Percentiles rank a stretch among this genome's conserved stretches.
These are phyloP conservation scores for Eutolmus rufibarbis DNA, from an alignment of 2,888 invertebrate species.

Conservation along the genomic window DNA sequence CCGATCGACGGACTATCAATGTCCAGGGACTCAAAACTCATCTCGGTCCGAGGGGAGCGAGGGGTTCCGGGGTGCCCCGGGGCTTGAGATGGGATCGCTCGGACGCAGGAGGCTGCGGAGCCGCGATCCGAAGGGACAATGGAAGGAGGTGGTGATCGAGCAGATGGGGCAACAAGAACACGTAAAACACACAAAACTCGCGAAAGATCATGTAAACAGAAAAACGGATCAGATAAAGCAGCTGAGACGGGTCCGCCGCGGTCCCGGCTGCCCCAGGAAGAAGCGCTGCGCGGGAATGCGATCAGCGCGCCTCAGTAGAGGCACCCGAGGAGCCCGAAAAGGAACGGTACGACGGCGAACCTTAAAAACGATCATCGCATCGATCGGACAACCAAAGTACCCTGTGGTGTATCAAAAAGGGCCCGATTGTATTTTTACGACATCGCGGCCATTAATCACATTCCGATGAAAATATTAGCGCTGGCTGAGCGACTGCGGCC, in stretches of 20 bases:
- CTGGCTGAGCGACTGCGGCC: slow-evolving; percentile 20
- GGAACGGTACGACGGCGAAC: not conserved
- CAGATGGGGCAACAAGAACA: slow-evolving; percentile 35
- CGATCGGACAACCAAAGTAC: slow-evolving; percentile 44
- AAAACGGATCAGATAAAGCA: slow-evolving; percentile 52
- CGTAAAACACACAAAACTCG: slow-evolving; percentile 46
- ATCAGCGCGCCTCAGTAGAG: slow-evolving; percentile 36
- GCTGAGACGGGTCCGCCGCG: slow-evolving; percentile 44
- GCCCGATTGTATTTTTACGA: slow-evolving; percentile 51
- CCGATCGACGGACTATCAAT: slow-evolving; percentile 27
- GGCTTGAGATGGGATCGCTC: slow-evolving; percentile 49
- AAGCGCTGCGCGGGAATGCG: slow-evolving; percentile 45
- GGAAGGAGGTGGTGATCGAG: slow-evolving; percentile 48
- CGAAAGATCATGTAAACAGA: slow-evolving; percentile 53
- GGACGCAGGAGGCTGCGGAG: not conserved
- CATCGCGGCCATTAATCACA: slow-evolving; percentile 53
- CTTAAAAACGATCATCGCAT: slow-evolving; percentile 34
- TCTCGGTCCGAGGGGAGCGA: not conserved
- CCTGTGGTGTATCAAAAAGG: slow-evolving; percentile 50
- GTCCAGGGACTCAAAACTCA: slow-evolving; percentile 4
- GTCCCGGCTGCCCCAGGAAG: slow-evolving; percentile 32
- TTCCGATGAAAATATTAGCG: slow-evolving; percentile 53
- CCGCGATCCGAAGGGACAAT: slow-evolving; percentile 49
- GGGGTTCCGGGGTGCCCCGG: slow-evolving; percentile 47
- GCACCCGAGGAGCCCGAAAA: not conserved